Evolutionary conservation across 2,113 vertebrate genomes (phyloP), one percentile per base, ranked within the genome.

Genomic region (Fregetta grallaria): DNA sequence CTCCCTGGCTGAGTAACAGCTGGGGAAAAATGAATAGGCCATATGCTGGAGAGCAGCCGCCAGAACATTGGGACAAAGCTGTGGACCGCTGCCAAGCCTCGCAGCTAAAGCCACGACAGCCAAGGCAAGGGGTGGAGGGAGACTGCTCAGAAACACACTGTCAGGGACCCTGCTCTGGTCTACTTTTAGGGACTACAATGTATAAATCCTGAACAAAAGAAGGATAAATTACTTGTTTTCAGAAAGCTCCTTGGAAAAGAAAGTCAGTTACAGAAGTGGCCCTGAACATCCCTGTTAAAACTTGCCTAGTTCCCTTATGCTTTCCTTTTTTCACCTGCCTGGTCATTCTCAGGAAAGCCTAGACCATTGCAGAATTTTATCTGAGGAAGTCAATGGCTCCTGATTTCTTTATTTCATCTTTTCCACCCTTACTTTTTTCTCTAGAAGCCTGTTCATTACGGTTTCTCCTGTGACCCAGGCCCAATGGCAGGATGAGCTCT

Each of bases 31-130:
- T 62, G 66, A 97, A 68, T 22, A 85, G 92, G 79, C 86, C 94
- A 92, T 95, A 95, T 95, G 97, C 56, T 77, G 45, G 62, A 84
- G 84, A 82, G 66, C 70, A 75, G 84, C 74, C 2, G 11, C 85
- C 93, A 92, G 90, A 95, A 88, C 53, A 11, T 0, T 83, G 92
- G 93, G 75, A 90, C 88, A 85, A 92, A 94, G 70, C 79, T 96
- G 83, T 95, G 94, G 86, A 95, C 15, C 66, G 58, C n/a, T 95
- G 94, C 92, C 95, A 97, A 92, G 32, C 53, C 85, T 94, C 7
- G 1, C 36, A 87, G 91, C 27, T 67, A 86, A 91, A 94, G 74
- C 44, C 73, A n/a, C 0, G 1, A 58, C 86, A 95, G 62, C 59
- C 62, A 91, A 59, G 62, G 58, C 1, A 1, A 84, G 73, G 30